Evolutionary conservation across 2,888 invertebrate genomes (phyloP), one percentile per base, ranked within the genome.

Genomic region (Neoaliturus tenellus): DNA sequence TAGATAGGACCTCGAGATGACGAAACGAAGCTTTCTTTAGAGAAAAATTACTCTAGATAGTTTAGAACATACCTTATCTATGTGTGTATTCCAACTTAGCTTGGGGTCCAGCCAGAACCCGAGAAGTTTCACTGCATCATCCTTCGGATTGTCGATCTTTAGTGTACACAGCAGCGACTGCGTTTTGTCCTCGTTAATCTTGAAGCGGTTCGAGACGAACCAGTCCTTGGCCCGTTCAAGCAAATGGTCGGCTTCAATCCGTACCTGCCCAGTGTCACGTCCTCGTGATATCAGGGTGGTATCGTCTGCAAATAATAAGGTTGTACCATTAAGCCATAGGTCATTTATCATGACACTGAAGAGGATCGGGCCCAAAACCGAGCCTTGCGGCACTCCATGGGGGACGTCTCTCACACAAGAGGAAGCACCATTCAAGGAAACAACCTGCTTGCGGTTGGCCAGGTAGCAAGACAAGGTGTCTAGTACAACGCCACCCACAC

Each of bases 261-360:
- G 25, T 25, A 35, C 8, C 17, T 33, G 6, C n/a, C 3, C 20
- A 12, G 35, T 6, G 35, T 35, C 31, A 4, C 20, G 31, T 14
- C 71, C 71, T n/a, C 20, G 5, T 33, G 71, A 6, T 5, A 33
- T 12, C 12, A 71, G 71, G 33, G 80, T 80, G 31, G 80, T 80
- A 55, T 80, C 80, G 58, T 80, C 48, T 20, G 80, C 80, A 51
- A 80, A 80, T 17, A 80, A 31, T 10, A 80, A 20, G 4, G 80
- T 55, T 14, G 12, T n/a, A 17, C 35, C 55, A n/a, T 80, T 58
- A 5, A 80, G 55, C 23, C 28, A 44, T 14, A 80, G 55, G 55
- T 80, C 80, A 17, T 80, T 51, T 8, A 51, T 58, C 80, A 80
- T 51, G 5, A 80, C 12, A n/a, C n/a, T 28, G 80, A 80, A 80